Evolutionary conservation across 2,888 invertebrate species (phyloP).

Genomic region (Athrips mouffetella): DNA sequence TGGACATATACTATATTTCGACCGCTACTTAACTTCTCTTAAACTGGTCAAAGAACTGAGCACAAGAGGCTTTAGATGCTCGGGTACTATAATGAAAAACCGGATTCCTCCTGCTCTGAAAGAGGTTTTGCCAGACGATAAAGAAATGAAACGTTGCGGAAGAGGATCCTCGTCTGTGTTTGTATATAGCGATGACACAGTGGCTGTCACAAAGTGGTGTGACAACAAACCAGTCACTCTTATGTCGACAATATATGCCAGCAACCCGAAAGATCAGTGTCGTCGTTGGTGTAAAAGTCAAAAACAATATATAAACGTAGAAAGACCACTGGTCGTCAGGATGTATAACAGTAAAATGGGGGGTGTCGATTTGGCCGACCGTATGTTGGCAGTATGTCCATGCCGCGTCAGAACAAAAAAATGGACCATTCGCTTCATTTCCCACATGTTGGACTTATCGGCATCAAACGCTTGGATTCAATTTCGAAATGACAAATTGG

Average conservation of each 20-base stretch:
- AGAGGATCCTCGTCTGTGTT: slow-evolving; percentile 10
- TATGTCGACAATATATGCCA: slow-evolving; percentile 11
- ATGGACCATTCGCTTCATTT: background rate
- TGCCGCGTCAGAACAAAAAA: background rate
- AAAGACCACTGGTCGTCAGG: background rate
- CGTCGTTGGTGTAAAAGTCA: slow-evolving; percentile 12
- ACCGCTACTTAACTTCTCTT: slow-evolving; percentile 19
- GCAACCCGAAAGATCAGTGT: slow-evolving; percentile 15
- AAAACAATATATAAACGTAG: background rate
- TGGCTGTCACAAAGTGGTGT: slow-evolving; percentile 22
- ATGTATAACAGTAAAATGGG: background rate
- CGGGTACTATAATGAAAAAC: slow-evolving; percentile 21
- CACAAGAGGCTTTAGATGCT: background rate
- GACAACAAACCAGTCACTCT: slow-evolving; percentile 22
- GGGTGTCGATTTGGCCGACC: background rate
- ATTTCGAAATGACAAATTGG: slow-evolving; percentile 11
- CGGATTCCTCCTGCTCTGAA: slow-evolving; percentile 14
- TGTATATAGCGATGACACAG: background rate
- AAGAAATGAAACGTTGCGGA: slow-evolving; percentile 1
- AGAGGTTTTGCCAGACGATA: background rate
- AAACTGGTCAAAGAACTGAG: slow-evolving; percentile 6
- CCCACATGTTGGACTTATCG: background rate
- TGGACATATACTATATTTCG: slow-evolving; percentile 16
- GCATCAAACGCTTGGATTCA: slow-evolving; percentile 10
- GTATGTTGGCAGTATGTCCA: slow-evolving; percentile 1